Evolutionary conservation across 2,888 invertebrate species (phyloP), one percentile per base, ranked within the genome.

Genomic region (Drosophila ezoana): DNA sequence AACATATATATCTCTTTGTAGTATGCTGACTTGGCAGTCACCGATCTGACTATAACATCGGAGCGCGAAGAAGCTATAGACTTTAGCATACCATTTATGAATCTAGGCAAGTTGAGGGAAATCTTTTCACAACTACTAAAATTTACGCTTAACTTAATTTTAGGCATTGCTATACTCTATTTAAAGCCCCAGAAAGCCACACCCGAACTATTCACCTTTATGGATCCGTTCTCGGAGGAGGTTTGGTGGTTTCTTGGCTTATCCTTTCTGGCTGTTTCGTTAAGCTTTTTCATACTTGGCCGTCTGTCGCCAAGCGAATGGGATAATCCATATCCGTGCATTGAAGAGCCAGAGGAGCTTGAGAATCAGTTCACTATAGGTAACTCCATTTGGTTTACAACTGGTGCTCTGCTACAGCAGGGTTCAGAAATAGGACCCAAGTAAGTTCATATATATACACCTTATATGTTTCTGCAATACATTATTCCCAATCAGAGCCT

Each of bases 21-120:
- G 97, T 94, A 95, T 89, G 97, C 96, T 5, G 96, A 98, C 92
- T 94, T 99, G 84, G 98, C 97, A 0, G 96, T 99, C 33, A 98
- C 98, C 0, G 98, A 98, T 90, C 93, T 99, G 74, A 96, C 96
- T 0, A 96, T 97, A 69, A 98, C 98, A 2, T 95, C 98, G 40
- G 95, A 96, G 66, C 94, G 99, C 53, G 97, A 98, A 89, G 94
- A 94, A 82, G 97, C 95, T 11, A 97, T 98, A 0, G 98, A 98
- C 91, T 99, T 99, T 89, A 98, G 98, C 0, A 97, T 96, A 92
- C 98, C 98, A 0, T 99, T 98, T 90, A 97, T 99, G 96, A 98
- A 97, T 91, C 93, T 98, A 74, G 95, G 95, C 94, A 91, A 62
- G 62, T 66, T 40, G 1, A 4, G 16, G 2, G 1, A n/a, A 35